Percentiles rank a stretch among this genome's conserved stretches.
Conservation (phyloP, 2,888 invertebrate species). For the Conchocele bisecta region DNA sequence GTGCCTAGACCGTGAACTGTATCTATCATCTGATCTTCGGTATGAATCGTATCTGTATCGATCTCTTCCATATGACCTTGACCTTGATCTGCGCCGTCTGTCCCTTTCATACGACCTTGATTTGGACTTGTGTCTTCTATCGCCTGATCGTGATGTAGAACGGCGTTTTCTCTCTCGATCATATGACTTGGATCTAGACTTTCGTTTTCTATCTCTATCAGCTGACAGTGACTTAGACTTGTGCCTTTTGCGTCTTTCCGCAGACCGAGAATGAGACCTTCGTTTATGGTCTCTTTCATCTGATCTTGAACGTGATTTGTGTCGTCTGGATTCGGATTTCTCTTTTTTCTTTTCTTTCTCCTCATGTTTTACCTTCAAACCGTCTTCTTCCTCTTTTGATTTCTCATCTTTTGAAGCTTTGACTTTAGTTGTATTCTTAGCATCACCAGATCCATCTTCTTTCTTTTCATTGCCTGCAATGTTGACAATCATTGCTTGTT, state of each 20-base stretch:
- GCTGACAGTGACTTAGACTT: too few relatives aligned
- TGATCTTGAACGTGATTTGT: constrained; percentile 3
- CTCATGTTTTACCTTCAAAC: constrained; percentile 5
- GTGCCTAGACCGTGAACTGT: constrained; percentile 13
- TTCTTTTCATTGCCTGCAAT: background rate
- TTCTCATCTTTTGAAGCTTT: constrained; percentile 18
- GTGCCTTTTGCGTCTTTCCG: too few relatives aligned
- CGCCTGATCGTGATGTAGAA: too few relatives aligned
- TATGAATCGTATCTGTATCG: constrained; percentile 19
- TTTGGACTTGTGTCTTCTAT: too few relatives aligned
- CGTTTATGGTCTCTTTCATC: too few relatives aligned
- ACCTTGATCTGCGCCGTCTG: constrained; percentile 25
- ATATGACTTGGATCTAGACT: constrained; percentile 4
- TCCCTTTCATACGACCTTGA: background rate
- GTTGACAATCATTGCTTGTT: background rate
- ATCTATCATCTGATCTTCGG: constrained; percentile 35
- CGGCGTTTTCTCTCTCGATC: background rate
- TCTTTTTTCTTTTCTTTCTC: constrained; percentile 36
- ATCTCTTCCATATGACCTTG: constrained; percentile 29
- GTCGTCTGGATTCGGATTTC: constrained; percentile 15
- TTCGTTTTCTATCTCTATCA: too few relatives aligned
- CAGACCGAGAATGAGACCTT: too few relatives aligned
- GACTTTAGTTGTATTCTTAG: constrained; percentile 5
- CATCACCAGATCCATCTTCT: background rate
- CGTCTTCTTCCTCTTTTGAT: constrained; percentile 20